Conservation (phyloP, 2,888 invertebrate species). For the Epirrita christyi region DNA sequence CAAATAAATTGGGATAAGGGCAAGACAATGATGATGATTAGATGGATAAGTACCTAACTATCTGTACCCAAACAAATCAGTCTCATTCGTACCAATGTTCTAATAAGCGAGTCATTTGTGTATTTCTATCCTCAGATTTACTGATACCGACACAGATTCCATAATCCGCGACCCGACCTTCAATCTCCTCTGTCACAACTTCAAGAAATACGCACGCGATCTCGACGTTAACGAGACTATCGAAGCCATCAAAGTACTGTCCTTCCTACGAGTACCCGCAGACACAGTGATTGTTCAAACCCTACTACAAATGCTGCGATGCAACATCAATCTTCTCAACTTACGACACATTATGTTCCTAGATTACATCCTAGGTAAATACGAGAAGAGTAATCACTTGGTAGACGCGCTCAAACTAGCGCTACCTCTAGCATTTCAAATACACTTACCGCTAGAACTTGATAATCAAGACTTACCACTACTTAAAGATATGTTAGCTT, state of each 20-base stretch:
- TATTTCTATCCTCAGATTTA: conserved; percentile 42
- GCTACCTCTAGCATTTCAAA: conserved; percentile 87
- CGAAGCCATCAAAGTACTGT: conserved; percentile 84
- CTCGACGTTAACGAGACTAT: conserved; percentile 83
- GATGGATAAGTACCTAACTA: no score
- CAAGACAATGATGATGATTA: no score
- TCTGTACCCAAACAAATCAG: no score
- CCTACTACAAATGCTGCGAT: conserved; percentile 86
- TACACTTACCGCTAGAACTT: conserved; percentile 84
- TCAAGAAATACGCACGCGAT: conserved; percentile 81
- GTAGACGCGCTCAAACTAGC: conserved; percentile 87
- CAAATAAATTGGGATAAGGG: no score
- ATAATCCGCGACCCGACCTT: conserved; percentile 84
- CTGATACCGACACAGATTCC: conserved; percentile 59
- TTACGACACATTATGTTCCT: conserved; percentile 86
- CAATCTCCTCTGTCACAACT: conserved; percentile 82
- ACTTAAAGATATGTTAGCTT: conserved; percentile 83
- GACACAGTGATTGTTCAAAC: conserved; percentile 86
- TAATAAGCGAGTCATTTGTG: not conserved
- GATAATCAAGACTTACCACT: conserved; percentile 80
- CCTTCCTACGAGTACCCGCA: conserved; percentile 83
- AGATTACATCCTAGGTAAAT: conserved; percentile 83
- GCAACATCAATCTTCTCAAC: conserved; percentile 85
- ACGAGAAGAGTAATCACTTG: conserved; percentile 80
- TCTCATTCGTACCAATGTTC: no score